Conservation (phyloP, 1,140 invertebrate species). For the Drosophila arawakana region DNA sequence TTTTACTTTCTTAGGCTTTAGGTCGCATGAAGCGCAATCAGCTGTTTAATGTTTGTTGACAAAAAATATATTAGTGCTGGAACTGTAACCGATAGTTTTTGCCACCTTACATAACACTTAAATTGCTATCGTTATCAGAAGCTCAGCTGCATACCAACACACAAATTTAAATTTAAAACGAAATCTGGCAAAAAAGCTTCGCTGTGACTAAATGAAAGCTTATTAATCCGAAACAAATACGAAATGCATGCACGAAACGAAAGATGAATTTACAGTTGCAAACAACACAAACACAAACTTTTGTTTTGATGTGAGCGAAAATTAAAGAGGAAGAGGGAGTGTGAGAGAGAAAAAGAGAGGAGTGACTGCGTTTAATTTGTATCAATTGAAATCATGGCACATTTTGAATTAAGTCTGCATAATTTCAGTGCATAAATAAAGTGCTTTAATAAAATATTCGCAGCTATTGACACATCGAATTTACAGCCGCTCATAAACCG, state of each 20-base stretch:
- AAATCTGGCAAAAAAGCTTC: neutral
- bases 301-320: constrained; percentile 12
- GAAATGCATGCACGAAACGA: neutral
- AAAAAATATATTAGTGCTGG: constrained; percentile 24
- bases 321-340: too few species aligned
- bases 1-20: constrained; percentile 1
- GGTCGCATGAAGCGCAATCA: constrained; percentile 26
- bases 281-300: neutral
- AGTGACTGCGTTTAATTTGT: constrained; percentile 58
- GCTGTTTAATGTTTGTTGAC: constrained; percentile 50
- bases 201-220: neutral
- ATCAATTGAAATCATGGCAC: constrained; percentile 37
- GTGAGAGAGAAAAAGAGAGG: neutral
- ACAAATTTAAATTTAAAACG: neutral
- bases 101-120: constrained; percentile 10
- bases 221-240: constrained; percentile 4
- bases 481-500: constrained; percentile 3
- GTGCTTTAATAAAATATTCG: constrained; percentile 13
- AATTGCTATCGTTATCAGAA: neutral
- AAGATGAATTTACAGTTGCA: neutral
- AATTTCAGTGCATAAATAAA: constrained; percentile 16
- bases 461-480: neutral
- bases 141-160: neutral
- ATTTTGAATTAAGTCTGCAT: constrained; percentile 34
- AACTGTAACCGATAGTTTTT: constrained; percentile 31